phyloP scores from a whole-genome alignment of 2,888 invertebrate species.

The Cephus rjabovi region DNA sequence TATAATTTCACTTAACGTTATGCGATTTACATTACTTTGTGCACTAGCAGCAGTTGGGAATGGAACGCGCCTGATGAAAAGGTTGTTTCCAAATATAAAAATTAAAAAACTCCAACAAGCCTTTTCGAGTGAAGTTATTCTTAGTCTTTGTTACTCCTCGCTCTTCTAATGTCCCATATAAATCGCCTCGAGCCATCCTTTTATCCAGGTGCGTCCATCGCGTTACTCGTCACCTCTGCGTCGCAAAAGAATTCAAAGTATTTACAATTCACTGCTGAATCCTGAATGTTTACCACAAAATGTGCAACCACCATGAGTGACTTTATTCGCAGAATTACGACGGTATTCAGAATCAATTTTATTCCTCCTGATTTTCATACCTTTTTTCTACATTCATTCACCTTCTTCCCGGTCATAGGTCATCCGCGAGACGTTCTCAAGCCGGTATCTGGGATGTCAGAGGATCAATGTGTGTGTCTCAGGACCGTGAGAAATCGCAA shows the following conservation, averaged over 20 bases:
- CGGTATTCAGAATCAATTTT: no score
- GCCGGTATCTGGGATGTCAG: no score
- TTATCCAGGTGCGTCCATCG: neutral
- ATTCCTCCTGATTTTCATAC: neutral
- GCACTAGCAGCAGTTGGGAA: constrained; percentile 47
- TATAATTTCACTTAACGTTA: constrained; percentile 17
- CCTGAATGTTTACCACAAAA: constrained; percentile 47
- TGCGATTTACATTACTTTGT: constrained; percentile 42
- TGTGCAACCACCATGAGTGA: no score
- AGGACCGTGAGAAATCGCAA: constrained; percentile 43
- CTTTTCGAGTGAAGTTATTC: no score
- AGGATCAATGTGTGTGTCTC: neutral
- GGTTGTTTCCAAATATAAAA: neutral
- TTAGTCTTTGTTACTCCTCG: neutral
- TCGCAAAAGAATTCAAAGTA: constrained; percentile 13
- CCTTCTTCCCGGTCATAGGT: neutral
- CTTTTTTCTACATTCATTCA: neutral
- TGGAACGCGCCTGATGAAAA: constrained; percentile 22
- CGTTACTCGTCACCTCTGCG: constrained; percentile 1
- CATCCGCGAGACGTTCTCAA: no score
- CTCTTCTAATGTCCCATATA: neutral
- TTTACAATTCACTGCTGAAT: constrained; percentile 30
- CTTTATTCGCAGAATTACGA: no score
- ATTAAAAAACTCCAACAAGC: no score
- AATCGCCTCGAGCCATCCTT: neutral